Conservation (phyloP, 2,888 invertebrate species). For the Phortica okadai region DNA sequence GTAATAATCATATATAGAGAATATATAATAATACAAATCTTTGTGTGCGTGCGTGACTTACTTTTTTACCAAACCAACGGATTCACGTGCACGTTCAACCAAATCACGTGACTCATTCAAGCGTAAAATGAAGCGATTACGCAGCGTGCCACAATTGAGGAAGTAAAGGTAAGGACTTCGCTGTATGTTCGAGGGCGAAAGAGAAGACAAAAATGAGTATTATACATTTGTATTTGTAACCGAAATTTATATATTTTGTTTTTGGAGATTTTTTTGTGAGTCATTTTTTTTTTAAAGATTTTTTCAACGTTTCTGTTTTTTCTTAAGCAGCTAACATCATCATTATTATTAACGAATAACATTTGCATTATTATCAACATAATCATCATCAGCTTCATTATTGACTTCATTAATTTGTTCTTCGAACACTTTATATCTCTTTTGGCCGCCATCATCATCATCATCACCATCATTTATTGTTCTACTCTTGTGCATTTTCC, state of each 20-base stretch:
- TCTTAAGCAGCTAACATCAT: too few species aligned
- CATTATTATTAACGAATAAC: too few species aligned
- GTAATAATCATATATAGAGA: conserved; percentile 25
- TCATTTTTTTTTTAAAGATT: too few species aligned
- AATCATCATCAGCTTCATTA: neutral
- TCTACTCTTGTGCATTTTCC: neutral
- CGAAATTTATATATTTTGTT: too few species aligned
- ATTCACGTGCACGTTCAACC: conserved; percentile 75
- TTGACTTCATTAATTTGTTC: neutral
- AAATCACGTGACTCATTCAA: conserved; percentile 76
- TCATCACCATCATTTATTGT: neutral
- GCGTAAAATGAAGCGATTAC: conserved; percentile 76
- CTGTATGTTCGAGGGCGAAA: conserved; percentile 52
- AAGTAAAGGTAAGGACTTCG: conserved; percentile 76
- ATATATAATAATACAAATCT: neutral
- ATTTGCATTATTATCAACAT: neutral
- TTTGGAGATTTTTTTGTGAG: too few species aligned
- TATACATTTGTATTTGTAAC: too few species aligned
- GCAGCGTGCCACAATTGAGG: conserved; percentile 75
- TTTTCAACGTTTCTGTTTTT: too few species aligned
- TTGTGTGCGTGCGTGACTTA: conserved; percentile 48
- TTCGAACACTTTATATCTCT: too few species aligned
- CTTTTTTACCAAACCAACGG: conserved; percentile 73
- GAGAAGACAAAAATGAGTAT: neutral
- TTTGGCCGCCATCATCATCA: too few species aligned